A percentile compares a stretch with the other conserved stretches of the same genome.
These are phyloP conservation scores for Poecilia velifera DNA, from an alignment of 2,797 vertebrate genomes.

Conservation along the genomic window DNA sequence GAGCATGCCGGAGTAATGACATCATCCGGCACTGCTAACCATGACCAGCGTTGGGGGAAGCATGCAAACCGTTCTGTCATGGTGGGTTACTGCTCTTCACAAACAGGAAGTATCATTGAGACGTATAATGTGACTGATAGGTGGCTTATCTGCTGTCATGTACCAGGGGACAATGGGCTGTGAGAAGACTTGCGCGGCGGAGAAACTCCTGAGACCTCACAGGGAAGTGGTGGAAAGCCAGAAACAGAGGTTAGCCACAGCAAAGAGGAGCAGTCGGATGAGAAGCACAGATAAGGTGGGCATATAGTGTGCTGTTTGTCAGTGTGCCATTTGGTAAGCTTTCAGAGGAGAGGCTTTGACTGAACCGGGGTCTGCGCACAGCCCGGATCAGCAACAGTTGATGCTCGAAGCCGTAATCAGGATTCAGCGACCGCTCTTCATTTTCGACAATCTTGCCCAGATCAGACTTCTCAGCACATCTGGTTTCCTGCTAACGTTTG, in stretches of 20 bases:
- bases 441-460: background rate
- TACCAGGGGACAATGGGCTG: slow-evolving; percentile 80
- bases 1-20: slow-evolving; percentile 76
- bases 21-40: slow-evolving; percentile 68
- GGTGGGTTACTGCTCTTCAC: slow-evolving; percentile 62
- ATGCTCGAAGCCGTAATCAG: slow-evolving; percentile 59
- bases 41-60: slow-evolving; percentile 73
- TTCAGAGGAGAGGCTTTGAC: slow-evolving; percentile 50
- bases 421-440: slow-evolving; percentile 33
- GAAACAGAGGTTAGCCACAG: slow-evolving; percentile 76
- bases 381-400: slow-evolving; percentile 56
- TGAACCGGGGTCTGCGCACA: slow-evolving; percentile 33
- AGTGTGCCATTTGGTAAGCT: slow-evolving; percentile 34
- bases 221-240: slow-evolving; percentile 79
- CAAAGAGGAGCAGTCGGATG: slow-evolving; percentile 60
- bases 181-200: slow-evolving; percentile 73
- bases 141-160: slow-evolving; percentile 40
- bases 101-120: slow-evolving; percentile 44
- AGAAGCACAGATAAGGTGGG: slow-evolving; percentile 78
- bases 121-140: slow-evolving; percentile 33
- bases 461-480: background rate
- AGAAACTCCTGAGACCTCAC: slow-evolving; percentile 80
- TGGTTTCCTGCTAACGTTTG: background rate
- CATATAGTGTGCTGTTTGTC: slow-evolving; percentile 15
- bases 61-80: slow-evolving; percentile 73